phyloP scores from a whole-genome alignment of 2,888 invertebrate species.

The Silvanus unidentatus region DNA sequence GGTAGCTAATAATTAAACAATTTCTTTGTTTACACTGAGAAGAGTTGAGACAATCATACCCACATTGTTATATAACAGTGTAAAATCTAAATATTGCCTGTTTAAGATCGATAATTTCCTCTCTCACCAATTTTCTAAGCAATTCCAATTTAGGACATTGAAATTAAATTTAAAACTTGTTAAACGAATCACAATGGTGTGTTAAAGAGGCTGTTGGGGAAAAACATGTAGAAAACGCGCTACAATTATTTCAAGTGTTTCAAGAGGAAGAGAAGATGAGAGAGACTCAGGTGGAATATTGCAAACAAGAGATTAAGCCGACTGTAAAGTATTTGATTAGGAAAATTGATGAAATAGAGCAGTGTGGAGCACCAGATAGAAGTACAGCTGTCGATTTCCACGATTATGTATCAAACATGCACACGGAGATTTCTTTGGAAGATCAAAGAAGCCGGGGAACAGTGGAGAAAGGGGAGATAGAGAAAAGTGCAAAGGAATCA shows the following conservation, averaged over 20 bases:
- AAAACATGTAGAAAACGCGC: neutral
- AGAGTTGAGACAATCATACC: too few relatives aligned
- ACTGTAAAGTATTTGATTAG: constrained; percentile 40
- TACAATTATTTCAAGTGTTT: constrained; percentile 22
- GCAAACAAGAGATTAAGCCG: constrained; percentile 36
- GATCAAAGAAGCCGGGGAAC: constrained; percentile 12
- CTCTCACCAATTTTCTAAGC: neutral
- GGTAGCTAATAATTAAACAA: too few relatives aligned
- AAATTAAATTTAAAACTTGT: constrained; percentile 6
- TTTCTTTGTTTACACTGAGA: too few relatives aligned
- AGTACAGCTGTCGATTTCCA: constrained; percentile 26
- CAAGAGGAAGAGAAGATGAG: constrained; percentile 13
- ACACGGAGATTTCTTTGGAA: constrained; percentile 9
- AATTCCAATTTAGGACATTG: constrained; percentile 2
- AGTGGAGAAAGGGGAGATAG: neutral
- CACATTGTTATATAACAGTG: too few relatives aligned
- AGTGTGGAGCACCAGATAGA: constrained; percentile 18
- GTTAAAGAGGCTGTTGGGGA: neutral
- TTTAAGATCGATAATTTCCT: too few relatives aligned
- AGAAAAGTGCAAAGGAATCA: too few relatives aligned
- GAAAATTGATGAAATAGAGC: constrained; percentile 38
- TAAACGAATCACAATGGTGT: neutral
- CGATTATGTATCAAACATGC: constrained; percentile 16
- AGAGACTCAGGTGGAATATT: constrained; percentile 36
- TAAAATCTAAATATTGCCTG: too few relatives aligned